Evolutionary conservation across 2,113 vertebrate genomes (phyloP).

Genomic region (Holacanthus passer): DNA sequence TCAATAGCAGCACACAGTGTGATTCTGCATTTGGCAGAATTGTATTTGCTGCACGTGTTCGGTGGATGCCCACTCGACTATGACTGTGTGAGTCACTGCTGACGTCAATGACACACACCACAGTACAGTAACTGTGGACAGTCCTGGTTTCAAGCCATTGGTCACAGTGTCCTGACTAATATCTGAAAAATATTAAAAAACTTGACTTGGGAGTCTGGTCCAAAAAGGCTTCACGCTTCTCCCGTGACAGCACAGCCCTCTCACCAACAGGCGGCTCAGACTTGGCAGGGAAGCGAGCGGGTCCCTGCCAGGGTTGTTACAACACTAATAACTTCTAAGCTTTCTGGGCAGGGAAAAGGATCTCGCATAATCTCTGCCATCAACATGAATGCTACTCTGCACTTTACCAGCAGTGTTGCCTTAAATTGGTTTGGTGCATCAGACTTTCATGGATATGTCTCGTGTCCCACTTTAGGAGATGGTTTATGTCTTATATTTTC

Average conservation of each 20-base stretch:
- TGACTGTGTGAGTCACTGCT: neutral
- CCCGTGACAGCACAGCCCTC: neutral
- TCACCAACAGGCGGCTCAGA: conserved; percentile 19
- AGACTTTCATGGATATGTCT: neutral
- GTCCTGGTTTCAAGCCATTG: conserved; percentile 3
- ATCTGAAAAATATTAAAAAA: neutral
- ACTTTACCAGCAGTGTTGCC: neutral
- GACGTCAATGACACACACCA: conserved; percentile 1
- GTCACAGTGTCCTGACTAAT: conserved; percentile 4
- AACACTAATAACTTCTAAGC: conserved; percentile 51
- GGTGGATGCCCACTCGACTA: neutral
- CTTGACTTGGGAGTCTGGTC: neutral
- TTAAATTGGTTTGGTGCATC: neutral
- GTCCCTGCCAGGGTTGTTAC: conserved; percentile 54
- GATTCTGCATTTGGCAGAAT: neutral
- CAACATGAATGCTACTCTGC: conserved; percentile 15
- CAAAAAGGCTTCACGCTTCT: neutral
- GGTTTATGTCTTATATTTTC: neutral
- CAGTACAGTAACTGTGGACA: neutral
- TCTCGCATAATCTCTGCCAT: conserved; percentile 44
- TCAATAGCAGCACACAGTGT: neutral
- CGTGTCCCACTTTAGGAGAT: neutral
- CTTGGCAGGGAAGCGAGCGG: conserved; percentile 20
- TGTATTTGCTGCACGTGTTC: neutral
- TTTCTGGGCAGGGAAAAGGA: conserved; percentile 29